These are phyloP conservation scores for Sebastes variabilis DNA, from an alignment of 2,797 vertebrate species.

Conservation along the genomic window DNA sequence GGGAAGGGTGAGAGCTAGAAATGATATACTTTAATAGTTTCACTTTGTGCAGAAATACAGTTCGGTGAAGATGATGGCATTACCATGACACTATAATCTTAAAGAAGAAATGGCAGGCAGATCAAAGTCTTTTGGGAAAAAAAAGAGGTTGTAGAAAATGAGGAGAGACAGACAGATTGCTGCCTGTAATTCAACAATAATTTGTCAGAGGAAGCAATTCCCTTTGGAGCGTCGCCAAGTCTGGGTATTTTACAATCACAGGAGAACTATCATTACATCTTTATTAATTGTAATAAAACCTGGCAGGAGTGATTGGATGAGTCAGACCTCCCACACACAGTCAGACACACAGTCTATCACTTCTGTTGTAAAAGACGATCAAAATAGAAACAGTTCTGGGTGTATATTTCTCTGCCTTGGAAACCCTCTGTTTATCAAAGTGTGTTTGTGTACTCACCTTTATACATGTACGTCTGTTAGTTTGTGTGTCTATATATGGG, in stretches of 20 bases:
- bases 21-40: not conserved
- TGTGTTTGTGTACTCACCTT: not conserved
- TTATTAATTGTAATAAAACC: slow-evolving; percentile 62
- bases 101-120: slow-evolving; percentile 10
- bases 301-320: slow-evolving; percentile 55
- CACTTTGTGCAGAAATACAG: not conserved
- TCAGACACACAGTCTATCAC: slow-evolving; percentile 8
- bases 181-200: slow-evolving; percentile 64
- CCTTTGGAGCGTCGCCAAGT: slow-evolving; percentile 54
- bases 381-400: not conserved
- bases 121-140: slow-evolving; percentile 30
- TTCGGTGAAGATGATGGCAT: not conserved
- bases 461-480: too few species aligned
- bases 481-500: not conserved
- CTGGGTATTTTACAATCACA: slow-evolving; percentile 49
- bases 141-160: slow-evolving; percentile 30
- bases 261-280: slow-evolving; percentile 65
- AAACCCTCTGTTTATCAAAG: not conserved
- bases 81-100: slow-evolving; percentile 12
- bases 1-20: slow-evolving; percentile 8
- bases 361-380: slow-evolving; percentile 16
- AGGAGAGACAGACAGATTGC: slow-evolving; percentile 57
- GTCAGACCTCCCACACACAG: slow-evolving; percentile 60
- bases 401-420: not conserved
- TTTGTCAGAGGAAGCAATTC: slow-evolving; percentile 64